Base-by-base conservation (phyloP, 2,113 vertebrate species). In the Pteruthius melanotis region DNA sequence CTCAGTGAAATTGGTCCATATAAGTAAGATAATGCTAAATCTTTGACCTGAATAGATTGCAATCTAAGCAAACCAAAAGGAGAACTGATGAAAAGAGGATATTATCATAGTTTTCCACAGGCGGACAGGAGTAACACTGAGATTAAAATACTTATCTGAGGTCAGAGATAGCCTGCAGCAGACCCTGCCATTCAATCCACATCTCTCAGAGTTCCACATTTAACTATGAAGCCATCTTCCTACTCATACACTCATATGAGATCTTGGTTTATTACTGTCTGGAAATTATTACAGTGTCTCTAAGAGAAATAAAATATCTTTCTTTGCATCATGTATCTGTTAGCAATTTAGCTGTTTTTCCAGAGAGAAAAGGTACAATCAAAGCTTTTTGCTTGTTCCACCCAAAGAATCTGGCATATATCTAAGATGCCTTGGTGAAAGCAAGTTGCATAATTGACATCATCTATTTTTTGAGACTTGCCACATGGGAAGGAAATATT, bases 41-140 rank as follows among this genome's bases (percentile, higher is more conserved):
- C 83, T 90, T 75, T 95, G 94, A 90, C 93, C 94, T 82, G 79
- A 92, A 96, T 83, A 94, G 92, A 96, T 90, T 64, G 49, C 35
- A 92, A 90, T 93, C 85, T 74, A 83, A 92, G 40, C 64, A 92
- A 94, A 94, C 65, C 44, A 79, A 94, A 89, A 61, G 44, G 28
- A 93, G 52, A 87, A 82, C 9, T 91, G 91, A 94, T 63, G 80
- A 82, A 91, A 89, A 94, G 42, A 82, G 64, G 84, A 69, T 90
- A 81, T 91, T 87, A 95, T 80, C 79, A 68, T 76, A 40, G 18
- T 49, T 80, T 95, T 64, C 71, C 60, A 68, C 10, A 76, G 74
- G 40, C 63, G 14, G 87, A 89, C 35, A 69, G 20, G 35, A 85
- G 59, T 40, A 80, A 79, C 33, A 33, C 1, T 2, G 50, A 92